Evolutionary conservation across 2,797 vertebrate species (phyloP), one percentile per base, ranked within the genome.

Genomic region (Gymnothorax reevesii): DNA sequence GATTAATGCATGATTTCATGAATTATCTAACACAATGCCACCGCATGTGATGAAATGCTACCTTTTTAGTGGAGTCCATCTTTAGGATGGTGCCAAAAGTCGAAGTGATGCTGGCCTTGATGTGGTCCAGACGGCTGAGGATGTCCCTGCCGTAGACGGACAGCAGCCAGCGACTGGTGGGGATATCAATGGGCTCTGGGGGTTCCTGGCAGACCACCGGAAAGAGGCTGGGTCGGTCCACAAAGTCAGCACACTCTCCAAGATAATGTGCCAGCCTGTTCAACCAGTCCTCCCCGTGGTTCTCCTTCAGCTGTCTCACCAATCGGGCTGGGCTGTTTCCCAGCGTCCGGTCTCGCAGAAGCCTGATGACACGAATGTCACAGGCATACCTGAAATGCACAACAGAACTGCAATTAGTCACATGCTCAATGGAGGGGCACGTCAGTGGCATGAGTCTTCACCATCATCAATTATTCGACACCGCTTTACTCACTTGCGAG

Each of bases 51-150:
- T 42, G 33, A 42, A 42, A 42, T 42, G 33, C 33, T 42, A 89
- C 82, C 85, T 89, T 89, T 77, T 80, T 87, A 1, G 86, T 89
- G 0, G 69, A 91, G 57, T 88, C 86, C 84, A 91, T 49, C 49
- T 87, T 89, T 49, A 87, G 57, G 0, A 90, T 42, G 1, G 85
- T 59, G 4, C 88, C 83, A 85, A 55, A 80, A 0, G 57, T 86
- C 0, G 87, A 84, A 6, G 88, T 88, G 1, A 89, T 82, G 0
- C 17, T 85, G 55, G 87, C 85, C 57, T 87, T 62, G 10, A 87
- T 83, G 27, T 88, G 82, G 22, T 83, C 87, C 73, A 89, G 20
- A 75, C 87, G 86, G 9, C 82, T 86, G 42, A 89, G 59, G 10
- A 89, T 84, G 62, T 89, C 86, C 77, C 86, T 84, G 55, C 84